Evolutionary conservation across 2,113 vertebrate genomes (phyloP).

Genomic region (Syngnathus scovelli): DNA sequence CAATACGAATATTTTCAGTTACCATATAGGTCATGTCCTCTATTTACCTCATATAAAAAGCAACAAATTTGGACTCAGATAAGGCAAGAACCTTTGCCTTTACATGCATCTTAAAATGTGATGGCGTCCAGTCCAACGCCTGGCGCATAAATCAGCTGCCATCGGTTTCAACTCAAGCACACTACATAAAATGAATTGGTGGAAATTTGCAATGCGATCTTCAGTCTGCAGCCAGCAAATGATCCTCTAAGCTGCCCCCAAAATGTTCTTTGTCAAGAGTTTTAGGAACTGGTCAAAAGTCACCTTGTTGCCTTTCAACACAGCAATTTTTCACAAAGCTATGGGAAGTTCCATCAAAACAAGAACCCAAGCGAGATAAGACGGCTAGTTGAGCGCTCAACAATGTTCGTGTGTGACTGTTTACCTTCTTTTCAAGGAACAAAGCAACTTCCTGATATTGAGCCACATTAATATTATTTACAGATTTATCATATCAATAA

Average conservation of each 20-base stretch:
- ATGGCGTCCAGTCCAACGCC: too few relatives aligned
- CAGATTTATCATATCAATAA: slow-evolving; percentile 53
- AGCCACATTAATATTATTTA: slow-evolving; percentile 15
- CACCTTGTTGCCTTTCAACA: not conserved
- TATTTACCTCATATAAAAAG: too few relatives aligned
- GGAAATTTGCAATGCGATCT: too few relatives aligned
- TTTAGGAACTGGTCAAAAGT: not conserved
- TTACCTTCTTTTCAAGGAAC: not conserved
- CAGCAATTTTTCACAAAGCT: not conserved
- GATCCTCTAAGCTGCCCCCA: not conserved
- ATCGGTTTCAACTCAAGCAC: too few relatives aligned
- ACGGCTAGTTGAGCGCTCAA: not conserved
- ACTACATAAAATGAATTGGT: too few relatives aligned
- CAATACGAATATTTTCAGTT: too few relatives aligned
- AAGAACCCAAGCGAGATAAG: not conserved
- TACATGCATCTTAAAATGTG: too few relatives aligned
- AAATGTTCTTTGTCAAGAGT: not conserved
- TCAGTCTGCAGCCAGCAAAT: too few relatives aligned
- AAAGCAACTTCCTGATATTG: slow-evolving; percentile 2
- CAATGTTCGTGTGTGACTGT: not conserved
- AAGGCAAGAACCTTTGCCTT: too few relatives aligned
- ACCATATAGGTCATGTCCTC: too few relatives aligned
- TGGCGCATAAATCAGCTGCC: too few relatives aligned
- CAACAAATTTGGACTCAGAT: too few relatives aligned
- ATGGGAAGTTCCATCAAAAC: not conserved